Conservation (phyloP, 2,888 invertebrate genomes). For the Rambutsinella grinnellia region DNA sequence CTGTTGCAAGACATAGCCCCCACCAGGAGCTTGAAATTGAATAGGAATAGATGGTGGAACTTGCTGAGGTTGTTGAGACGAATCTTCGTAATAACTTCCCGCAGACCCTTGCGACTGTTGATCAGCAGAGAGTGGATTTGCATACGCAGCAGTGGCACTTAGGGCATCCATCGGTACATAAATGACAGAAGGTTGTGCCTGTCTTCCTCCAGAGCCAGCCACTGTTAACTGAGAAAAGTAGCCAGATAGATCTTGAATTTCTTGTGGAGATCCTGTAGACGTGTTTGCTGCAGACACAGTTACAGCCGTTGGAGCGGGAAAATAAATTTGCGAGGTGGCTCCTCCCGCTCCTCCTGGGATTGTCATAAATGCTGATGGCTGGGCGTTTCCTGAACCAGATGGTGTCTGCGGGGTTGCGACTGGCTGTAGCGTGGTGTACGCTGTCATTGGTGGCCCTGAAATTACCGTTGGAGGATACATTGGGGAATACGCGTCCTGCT, state of each 20-base stretch:
- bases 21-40: not conserved
- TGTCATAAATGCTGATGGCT: constrained; percentile 23
- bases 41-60: not conserved
- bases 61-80: constrained; percentile 2
- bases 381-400: not conserved
- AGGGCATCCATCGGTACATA: constrained; percentile 34
- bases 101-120: constrained; percentile 14
- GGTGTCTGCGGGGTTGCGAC: not conserved
- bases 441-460: constrained; percentile 16
- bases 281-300: not conserved
- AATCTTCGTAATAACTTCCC: constrained; percentile 9
- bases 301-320: not conserved
- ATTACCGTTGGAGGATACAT: constrained; percentile 18
- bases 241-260: constrained; percentile 31
- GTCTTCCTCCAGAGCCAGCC: not conserved
- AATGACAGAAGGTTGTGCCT: constrained; percentile 13
- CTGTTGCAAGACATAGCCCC: constrained; percentile 26
- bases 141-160: not conserved
- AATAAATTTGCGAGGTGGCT: constrained; percentile 10
- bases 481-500: not conserved
- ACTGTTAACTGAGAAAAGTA: constrained; percentile 31
- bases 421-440: constrained; percentile 7
- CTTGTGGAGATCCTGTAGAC: constrained; percentile 9
- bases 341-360: not conserved
- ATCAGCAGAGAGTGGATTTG: not conserved